Base-by-base conservation (phyloP, 2,113 vertebrate species). In the Cololabis saira region DNA sequence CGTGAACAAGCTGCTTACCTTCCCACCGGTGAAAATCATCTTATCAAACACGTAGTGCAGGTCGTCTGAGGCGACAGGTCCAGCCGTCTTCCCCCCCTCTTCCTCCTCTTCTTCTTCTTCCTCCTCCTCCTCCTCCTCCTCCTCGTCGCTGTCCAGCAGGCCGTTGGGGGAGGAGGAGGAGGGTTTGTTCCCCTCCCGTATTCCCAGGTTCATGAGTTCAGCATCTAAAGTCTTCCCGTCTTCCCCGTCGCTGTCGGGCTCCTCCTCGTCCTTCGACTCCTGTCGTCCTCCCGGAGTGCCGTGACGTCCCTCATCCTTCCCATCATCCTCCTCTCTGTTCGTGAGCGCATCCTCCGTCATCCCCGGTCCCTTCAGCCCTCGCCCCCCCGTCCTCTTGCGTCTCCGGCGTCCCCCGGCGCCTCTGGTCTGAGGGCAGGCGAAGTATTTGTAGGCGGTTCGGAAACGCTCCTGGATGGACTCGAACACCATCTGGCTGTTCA, bases 401-500 rank as follows among this genome's bases (percentile, higher is more conserved):
- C 67, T 76, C n/a, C 54, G 82, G 8, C 12, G 55, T n/a, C 64
- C 33, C 18, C 58, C 59, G 1, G 86, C 82, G 77, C 87, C 91
- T 82, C 87, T 87, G 78, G 83, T 96, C 87, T 99, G 98, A 58
- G 95, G 97, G 83, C 95, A 95, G 6, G 98, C 98, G 76, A 99
- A 99, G 91, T 99, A 99, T 56, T 95, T 96, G 91, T 99, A 99
- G 0, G 98, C 95, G 22, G 92, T 93, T 54, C 97, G 95, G 87
- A 99, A 97, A 61, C 98, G 94, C 86, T 99, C 98, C 91, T 97
- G 95, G 87, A 99, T 95, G 92, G 99, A 99, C 87, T 99, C 98
- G 44, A 97, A 98, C 56, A 99, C 98, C 96, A 99, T 97, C 85
- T 99, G 98, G 92, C 97, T 99, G 91, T 99, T 99, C 66, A 99